These are phyloP conservation scores for Papilio demoleus DNA, from an alignment of 2,888 invertebrate species.

Conservation along the genomic window DNA sequence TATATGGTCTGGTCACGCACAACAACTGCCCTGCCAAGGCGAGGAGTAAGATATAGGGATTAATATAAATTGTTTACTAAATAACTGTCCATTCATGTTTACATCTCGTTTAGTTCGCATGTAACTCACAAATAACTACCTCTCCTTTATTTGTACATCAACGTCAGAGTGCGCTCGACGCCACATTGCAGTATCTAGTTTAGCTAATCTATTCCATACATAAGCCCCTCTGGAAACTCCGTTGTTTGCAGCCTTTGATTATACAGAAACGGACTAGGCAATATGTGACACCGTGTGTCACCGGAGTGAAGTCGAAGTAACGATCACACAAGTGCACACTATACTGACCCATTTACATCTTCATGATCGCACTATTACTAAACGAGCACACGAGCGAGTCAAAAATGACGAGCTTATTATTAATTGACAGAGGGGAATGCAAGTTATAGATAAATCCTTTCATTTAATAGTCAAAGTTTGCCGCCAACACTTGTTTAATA, in stretches of 20 bases:
- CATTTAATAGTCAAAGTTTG: background rate
- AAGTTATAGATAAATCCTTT: no score
- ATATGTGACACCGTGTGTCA: no score
- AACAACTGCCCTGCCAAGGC: no score
- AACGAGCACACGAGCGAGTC: no score
- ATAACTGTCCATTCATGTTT: background rate
- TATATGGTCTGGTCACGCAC: no score
- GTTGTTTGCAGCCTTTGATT: slow-evolving; percentile 1
- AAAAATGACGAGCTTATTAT: no score
- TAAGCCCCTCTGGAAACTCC: slow-evolving; percentile 4
- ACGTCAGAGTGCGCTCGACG: background rate
- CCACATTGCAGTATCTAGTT: slow-evolving; percentile 8
- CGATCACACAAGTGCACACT: no score
- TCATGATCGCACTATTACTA: no score
- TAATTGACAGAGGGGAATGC: no score
- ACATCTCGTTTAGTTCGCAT: background rate
- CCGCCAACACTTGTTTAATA: slow-evolving; percentile 6
- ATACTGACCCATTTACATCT: no score
- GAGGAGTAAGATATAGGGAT: background rate
- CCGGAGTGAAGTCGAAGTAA: no score
- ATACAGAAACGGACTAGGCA: no score
- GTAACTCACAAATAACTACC: background rate
- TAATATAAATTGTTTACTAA: background rate
- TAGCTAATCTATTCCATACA: slow-evolving; percentile 6
- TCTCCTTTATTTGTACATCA: background rate